A percentile compares a stretch with the other conserved stretches of the same genome.
Evolutionary conservation across 2,888 invertebrate species (phyloP).

Genomic region (Agonopterix arenella): DNA sequence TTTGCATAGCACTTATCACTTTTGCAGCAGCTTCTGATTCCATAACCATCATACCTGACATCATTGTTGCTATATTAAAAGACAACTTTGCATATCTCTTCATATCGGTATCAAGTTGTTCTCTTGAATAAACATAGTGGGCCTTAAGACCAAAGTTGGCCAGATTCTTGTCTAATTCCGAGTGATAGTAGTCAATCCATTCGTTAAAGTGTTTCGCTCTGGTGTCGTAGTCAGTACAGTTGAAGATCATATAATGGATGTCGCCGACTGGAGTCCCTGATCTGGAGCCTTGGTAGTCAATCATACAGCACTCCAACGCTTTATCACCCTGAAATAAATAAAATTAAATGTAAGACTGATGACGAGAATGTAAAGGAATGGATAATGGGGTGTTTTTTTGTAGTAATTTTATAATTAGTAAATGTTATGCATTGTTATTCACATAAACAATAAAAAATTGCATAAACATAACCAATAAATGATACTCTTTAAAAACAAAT

Average conservation of each 20-base stretch:
- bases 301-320: slow-evolving; percentile 24
- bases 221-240: slow-evolving; percentile 30
- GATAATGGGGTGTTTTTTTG: neutral
- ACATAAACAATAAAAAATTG: no score
- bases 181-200: slow-evolving; percentile 30
- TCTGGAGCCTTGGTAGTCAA: slow-evolving; percentile 35
- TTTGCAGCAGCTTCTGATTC: slow-evolving; percentile 20
- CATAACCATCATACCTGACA: slow-evolving; percentile 15
- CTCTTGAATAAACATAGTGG: slow-evolving; percentile 21
- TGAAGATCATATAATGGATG: slow-evolving; percentile 31
- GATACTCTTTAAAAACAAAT: no score
- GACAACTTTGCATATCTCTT: slow-evolving; percentile 21
- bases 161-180: slow-evolving; percentile 20
- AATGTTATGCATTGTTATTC: no score
- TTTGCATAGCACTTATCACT: neutral
- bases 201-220: slow-evolving; percentile 23
- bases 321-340: slow-evolving; percentile 24
- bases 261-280: slow-evolving; percentile 30
- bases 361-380: neutral
- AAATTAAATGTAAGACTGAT: neutral
- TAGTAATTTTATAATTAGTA: no score
- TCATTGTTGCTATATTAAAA: slow-evolving; percentile 17
- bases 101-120: slow-evolving; percentile 25
- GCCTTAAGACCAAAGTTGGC: slow-evolving; percentile 21
- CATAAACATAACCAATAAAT: no score